These are phyloP conservation scores for Sylvicola fuscatus DNA, from an alignment of 2,888 invertebrate genomes.

Conservation along the genomic window DNA sequence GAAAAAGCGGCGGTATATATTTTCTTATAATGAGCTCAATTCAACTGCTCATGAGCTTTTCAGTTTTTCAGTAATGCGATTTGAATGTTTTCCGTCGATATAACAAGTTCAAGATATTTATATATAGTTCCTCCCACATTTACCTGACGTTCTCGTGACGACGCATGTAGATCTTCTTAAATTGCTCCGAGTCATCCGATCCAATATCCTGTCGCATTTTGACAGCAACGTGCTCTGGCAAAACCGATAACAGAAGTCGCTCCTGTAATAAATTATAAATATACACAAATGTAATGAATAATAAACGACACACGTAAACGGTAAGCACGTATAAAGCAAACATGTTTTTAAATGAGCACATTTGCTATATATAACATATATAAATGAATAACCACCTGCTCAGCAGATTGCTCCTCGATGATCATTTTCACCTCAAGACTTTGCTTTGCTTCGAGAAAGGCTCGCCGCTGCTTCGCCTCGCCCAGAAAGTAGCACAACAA, in stretches of 20 bases:
- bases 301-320: too few species aligned
- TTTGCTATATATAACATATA: background rate
- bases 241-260: conserved; percentile 71
- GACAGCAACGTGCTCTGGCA: conserved; percentile 90
- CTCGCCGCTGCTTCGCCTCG: conserved; percentile 70
- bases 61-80: too few species aligned
- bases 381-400: conserved; percentile 41
- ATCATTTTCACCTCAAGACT: conserved; percentile 80
- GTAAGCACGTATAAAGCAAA: too few species aligned
- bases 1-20: background rate
- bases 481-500: conserved; percentile 49
- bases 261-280: conserved; percentile 64
- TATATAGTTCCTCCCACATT: too few species aligned
- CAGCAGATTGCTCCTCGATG: conserved; percentile 83
- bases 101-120: background rate
- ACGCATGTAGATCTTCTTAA: conserved; percentile 95
- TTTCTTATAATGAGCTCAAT: background rate
- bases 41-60: too few species aligned
- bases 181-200: conserved; percentile 69
- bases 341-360: background rate
- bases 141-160: conserved; percentile 91
- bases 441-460: conserved; percentile 77
- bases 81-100: too few species aligned
- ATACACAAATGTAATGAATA: too few species aligned
- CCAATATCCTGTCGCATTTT: conserved; percentile 92